Percentiles rank a stretch among this genome's conserved stretches.
These are phyloP conservation scores for Spisula solida DNA, from an alignment of 2,888 invertebrate genomes.

Conservation along the genomic window DNA sequence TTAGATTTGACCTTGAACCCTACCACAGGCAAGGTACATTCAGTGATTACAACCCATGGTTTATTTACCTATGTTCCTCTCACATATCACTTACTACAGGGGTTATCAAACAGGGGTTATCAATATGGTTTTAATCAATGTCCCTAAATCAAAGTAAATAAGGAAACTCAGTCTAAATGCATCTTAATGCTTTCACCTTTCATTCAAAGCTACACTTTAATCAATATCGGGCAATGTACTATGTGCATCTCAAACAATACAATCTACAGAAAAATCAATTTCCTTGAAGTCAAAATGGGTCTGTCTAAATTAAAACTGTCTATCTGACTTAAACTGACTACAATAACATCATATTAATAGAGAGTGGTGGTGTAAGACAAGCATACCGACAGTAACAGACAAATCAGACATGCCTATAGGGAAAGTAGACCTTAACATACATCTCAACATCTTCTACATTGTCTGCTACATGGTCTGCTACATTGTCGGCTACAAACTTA, in stretches of 20 bases:
- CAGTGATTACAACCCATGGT: too few species aligned
- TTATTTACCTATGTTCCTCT: too few species aligned
- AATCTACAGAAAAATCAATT: conserved; percentile 23
- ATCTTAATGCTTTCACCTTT: background rate
- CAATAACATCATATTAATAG: conserved; percentile 19
- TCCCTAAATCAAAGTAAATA: too few species aligned
- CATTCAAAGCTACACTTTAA: background rate
- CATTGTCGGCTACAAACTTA: background rate
- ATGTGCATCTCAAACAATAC: background rate
- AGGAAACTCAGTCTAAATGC: background rate
- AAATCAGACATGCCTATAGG: background rate
- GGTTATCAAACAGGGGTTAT: too few species aligned
- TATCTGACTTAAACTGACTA: conserved; percentile 14
- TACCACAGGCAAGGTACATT: too few species aligned
- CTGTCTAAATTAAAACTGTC: conserved; percentile 23
- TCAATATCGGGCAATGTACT: background rate
- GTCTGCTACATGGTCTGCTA: background rate
- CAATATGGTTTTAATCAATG: too few species aligned
- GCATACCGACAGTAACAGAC: background rate
- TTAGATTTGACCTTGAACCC: too few species aligned
- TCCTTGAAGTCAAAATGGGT: background rate
- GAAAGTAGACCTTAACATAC: background rate
- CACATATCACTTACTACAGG: too few species aligned
- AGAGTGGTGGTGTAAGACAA: background rate
- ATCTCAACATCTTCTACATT: background rate